Evolutionary conservation across 2,888 invertebrate genomes (phyloP).

Genomic region (Chalcis sispes): DNA sequence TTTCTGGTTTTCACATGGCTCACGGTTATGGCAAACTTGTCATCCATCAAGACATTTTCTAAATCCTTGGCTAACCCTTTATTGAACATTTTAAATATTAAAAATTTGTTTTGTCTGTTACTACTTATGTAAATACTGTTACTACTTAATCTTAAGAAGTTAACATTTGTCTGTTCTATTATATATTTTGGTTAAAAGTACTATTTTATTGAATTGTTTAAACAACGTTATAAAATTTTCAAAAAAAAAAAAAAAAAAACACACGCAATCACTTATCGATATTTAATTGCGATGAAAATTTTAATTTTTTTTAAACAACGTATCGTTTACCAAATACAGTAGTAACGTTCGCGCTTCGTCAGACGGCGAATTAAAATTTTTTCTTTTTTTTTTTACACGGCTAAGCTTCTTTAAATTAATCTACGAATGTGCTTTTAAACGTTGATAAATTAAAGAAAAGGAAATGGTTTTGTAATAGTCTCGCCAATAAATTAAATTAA

Average conservation of each 20-base stretch:
- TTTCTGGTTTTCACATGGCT: constrained; percentile 78
- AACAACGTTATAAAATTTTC: not conserved
- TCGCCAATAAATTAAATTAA: constrained; percentile 44
- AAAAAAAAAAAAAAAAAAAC: not conserved
- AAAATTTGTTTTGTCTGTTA: not conserved
- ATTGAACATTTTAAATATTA: not conserved
- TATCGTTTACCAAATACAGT: too few species aligned
- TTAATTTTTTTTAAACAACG: too few species aligned
- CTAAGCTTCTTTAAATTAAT: not conserved
- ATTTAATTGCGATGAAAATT: not conserved
- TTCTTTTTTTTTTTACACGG: not conserved
- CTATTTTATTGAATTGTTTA: not conserved
- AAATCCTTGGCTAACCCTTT: constrained; percentile 77
- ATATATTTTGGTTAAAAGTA: not conserved
- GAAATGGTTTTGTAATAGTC: not conserved
- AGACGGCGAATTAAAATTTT: constrained; percentile 23
- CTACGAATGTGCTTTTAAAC: not conserved
- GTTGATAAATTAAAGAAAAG: not conserved
- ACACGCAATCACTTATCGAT: not conserved
- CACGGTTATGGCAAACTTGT: constrained; percentile 78
- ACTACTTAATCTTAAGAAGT: not conserved
- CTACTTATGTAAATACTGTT: not conserved
- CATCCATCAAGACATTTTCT: constrained; percentile 77
- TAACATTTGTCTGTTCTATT: not conserved
- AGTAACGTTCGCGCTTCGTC: constrained; percentile 36